phyloP scores from a whole-genome alignment of 2,113 vertebrate species.

The Dasyornis broadbenti region DNA sequence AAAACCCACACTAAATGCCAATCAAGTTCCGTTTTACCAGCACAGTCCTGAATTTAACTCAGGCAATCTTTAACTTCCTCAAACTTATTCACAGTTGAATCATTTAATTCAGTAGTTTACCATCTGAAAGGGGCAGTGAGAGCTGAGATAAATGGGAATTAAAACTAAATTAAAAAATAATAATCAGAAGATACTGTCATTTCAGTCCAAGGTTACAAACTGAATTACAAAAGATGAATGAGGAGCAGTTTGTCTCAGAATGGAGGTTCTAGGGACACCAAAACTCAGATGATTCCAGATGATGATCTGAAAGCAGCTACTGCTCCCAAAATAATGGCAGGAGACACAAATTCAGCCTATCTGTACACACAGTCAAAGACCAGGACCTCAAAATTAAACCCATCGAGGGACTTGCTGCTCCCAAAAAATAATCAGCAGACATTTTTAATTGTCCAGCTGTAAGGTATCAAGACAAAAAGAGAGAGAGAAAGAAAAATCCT shows the following conservation, averaged over 20 bases:
- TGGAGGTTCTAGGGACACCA: background rate
- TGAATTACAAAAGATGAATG: background rate
- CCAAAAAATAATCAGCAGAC: background rate
- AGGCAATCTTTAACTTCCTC: background rate
- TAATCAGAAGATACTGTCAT: background rate
- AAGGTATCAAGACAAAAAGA: background rate
- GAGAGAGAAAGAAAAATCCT: background rate
- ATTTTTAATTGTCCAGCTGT: background rate
- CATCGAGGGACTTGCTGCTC: background rate
- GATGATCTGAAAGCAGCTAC: background rate
- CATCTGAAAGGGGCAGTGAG: background rate
- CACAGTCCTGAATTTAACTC: background rate
- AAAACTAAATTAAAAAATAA: background rate
- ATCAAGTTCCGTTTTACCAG: background rate
- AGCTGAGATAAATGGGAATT: background rate
- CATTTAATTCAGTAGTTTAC: background rate
- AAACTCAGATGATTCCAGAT: background rate
- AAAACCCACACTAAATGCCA: background rate
- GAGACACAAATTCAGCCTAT: background rate
- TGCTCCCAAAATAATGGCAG: background rate
- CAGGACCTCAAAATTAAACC: background rate
- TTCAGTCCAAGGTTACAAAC: background rate
- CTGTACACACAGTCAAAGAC: fast-evolving
- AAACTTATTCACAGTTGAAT: background rate
- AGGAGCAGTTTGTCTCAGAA: background rate